Conservation (phyloP, 1,140 invertebrate genomes). For the Platorchestia sp. region DNA sequence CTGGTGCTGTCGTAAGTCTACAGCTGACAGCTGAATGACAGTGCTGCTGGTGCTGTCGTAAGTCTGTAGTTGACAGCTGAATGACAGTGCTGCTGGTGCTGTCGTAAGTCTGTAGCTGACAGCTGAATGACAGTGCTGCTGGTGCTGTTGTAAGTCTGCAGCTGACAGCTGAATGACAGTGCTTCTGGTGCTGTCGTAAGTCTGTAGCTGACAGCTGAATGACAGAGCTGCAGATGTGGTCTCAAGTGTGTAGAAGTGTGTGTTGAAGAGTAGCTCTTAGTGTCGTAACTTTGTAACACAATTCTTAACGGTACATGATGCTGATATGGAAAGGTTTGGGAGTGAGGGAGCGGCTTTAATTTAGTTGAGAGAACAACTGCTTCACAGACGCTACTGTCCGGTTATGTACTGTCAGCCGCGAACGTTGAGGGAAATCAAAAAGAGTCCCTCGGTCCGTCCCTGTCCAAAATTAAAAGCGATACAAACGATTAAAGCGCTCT, state of each 20-base stretch:
- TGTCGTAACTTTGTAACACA: background rate
- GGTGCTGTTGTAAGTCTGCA: background rate
- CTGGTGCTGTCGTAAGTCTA: background rate
- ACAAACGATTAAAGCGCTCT: too few relatives aligned
- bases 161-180: constrained; percentile 3
- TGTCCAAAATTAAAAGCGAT: too few relatives aligned
- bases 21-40: constrained; percentile 16
- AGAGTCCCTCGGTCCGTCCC: too few relatives aligned
- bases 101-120: constrained; percentile 4
- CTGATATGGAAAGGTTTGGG: too few relatives aligned
- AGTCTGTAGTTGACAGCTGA: constrained; percentile 10
- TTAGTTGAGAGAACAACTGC: background rate
- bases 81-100: background rate
- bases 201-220: constrained; percentile 12
- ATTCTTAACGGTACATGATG: too few relatives aligned
- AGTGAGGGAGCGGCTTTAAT: background rate
- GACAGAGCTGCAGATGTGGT: too few relatives aligned
- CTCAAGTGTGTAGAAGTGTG: too few relatives aligned
- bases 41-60: constrained; percentile 18
- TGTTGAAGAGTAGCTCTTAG: background rate
- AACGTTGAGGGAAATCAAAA: too few relatives aligned
- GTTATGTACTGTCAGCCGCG: background rate
- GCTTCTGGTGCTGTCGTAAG: background rate
- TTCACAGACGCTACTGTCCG: background rate
- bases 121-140: constrained; percentile 12